Percentiles rank a stretch among this genome's conserved stretches.
These are phyloP conservation scores for Tetramorium bicarinatum DNA, from an alignment of 2,888 invertebrate species.

Conservation along the genomic window DNA sequence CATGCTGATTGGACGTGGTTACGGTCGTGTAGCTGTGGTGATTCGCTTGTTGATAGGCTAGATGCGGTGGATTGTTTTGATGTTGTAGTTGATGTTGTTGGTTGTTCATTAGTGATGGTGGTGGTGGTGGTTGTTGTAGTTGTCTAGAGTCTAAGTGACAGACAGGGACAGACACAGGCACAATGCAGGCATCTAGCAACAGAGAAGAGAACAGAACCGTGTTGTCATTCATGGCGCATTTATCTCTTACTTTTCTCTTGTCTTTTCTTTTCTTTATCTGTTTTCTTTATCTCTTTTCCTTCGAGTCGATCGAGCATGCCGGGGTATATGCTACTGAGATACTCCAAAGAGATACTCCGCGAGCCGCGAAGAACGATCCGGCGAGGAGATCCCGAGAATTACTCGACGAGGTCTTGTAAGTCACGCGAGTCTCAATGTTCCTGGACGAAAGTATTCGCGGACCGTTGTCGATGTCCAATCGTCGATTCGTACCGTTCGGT, in stretches of 20 bases:
- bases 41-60: slow-evolving; percentile 87
- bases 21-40: slow-evolving; percentile 86
- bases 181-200: slow-evolving; percentile 97
- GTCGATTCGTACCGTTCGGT: not conserved
- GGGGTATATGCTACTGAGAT: slow-evolving; percentile 34
- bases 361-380: not conserved
- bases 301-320: slow-evolving; percentile 62
- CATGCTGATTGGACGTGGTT: slow-evolving; percentile 85
- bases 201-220: slow-evolving; percentile 90
- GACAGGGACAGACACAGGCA: slow-evolving; percentile 87
- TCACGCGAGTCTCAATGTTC: slow-evolving; percentile 17
- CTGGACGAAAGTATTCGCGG: not conserved
- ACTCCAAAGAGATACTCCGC: not conserved
- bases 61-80: slow-evolving; percentile 87
- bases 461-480: slow-evolving; percentile 9
- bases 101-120: slow-evolving; percentile 84
- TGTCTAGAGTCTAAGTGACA: slow-evolving; percentile 87
- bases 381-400: not conserved
- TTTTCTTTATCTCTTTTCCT: slow-evolving; percentile 44
- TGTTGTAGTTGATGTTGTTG: slow-evolving; percentile 85
- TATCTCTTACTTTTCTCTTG: slow-evolving; percentile 65
- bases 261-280: slow-evolving; percentile 3
- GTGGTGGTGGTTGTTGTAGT: slow-evolving; percentile 85
- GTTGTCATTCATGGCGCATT: slow-evolving; percentile 86
- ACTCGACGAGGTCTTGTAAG: not conserved